Percentiles rank a stretch among this genome's conserved stretches.
Evolutionary conservation across 2,113 vertebrate species (phyloP).

Genomic region (Corythornis cristatus): DNA sequence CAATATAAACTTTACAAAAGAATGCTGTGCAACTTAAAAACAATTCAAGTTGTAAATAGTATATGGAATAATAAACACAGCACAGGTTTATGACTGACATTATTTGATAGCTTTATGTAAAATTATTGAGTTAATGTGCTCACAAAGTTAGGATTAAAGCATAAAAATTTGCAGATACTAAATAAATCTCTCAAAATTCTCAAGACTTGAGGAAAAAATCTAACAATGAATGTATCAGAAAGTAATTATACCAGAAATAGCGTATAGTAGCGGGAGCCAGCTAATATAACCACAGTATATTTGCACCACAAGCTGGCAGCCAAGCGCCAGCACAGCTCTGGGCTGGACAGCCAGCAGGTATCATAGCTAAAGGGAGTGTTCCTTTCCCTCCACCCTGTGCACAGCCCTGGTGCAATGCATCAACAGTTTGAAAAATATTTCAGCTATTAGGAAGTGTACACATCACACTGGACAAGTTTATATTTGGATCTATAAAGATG

Average conservation of each 20-base stretch:
- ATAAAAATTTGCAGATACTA: background rate
- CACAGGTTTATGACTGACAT: background rate
- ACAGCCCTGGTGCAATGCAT: background rate
- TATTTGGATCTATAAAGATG: background rate
- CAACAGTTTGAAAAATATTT: background rate
- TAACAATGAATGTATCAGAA: background rate
- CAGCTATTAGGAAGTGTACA: background rate
- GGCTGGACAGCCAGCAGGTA: background rate
- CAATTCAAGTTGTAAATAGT: background rate
- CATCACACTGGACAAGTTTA: background rate
- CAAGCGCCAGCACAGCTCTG: background rate
- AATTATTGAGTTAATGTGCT: background rate
- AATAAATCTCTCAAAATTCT: background rate
- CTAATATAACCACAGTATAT: background rate
- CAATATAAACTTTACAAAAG: background rate
- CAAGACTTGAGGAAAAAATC: background rate
- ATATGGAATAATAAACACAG: background rate
- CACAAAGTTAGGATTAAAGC: background rate
- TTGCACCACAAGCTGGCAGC: background rate
- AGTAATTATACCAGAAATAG: background rate
- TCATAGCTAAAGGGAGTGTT: background rate
- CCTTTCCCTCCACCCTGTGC: fast-evolving
- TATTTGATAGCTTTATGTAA: constrained; percentile 1
- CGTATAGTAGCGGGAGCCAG: background rate
- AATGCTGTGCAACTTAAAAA: background rate